These are phyloP conservation scores for Mesocentrotus franciscanus DNA, from an alignment of 53 echinoderm and acorn worm species.

Conservation along the genomic window DNA sequence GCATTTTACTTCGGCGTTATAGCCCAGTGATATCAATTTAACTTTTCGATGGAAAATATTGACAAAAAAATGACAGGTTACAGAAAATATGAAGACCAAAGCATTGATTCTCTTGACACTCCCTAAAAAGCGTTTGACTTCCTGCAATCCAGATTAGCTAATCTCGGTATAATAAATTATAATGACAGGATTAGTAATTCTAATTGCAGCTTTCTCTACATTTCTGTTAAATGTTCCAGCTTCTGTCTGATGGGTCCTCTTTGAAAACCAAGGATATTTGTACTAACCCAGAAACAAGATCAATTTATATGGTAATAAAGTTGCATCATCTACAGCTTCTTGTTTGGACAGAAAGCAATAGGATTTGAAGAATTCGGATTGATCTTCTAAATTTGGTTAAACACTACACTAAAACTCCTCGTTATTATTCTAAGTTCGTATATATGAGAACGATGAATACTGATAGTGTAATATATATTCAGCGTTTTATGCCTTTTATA, in stretches of 20 bases:
- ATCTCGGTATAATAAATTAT: background rate
- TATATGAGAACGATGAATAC: too few species aligned
- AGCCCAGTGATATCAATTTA: background rate
- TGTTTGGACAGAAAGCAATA: background rate
- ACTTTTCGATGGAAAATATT: background rate
- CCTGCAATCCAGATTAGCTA: background rate
- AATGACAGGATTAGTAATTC: background rate
- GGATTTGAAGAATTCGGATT: background rate
- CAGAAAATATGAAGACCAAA: background rate
- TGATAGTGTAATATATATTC: too few species aligned
- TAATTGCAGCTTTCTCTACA: background rate
- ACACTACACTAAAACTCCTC: background rate
- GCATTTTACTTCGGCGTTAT: background rate
- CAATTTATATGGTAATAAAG: background rate
- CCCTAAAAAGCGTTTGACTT: background rate
- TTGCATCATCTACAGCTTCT: background rate
- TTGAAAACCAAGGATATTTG: background rate
- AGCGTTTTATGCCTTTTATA: too few species aligned
- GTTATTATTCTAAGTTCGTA: too few species aligned
- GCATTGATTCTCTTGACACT: background rate
- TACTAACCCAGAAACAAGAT: background rate
- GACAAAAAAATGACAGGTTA: background rate
- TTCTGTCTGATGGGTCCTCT: background rate
- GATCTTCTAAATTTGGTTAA: background rate
- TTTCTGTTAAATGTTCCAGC: background rate